Conservation (phyloP, 2,797 vertebrate species). For the Acanthis flammea region DNA sequence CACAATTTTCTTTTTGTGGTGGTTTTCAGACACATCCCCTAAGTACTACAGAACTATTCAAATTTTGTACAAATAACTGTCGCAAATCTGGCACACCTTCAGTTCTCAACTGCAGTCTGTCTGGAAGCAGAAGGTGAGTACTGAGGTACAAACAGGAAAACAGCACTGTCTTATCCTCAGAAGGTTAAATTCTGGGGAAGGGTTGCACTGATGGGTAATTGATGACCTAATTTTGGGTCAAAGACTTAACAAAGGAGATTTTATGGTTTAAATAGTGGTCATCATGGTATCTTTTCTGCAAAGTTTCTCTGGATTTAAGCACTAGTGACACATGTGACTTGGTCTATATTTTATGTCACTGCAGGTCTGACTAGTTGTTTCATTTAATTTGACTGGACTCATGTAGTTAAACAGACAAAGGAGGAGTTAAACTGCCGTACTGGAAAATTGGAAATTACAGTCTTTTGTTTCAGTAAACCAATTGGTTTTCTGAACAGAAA, state of each 20-base stretch:
- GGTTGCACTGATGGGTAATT: not conserved
- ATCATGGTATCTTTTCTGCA: not conserved
- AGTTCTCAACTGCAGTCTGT: not conserved
- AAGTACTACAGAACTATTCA: not conserved
- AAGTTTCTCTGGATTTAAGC: not conserved
- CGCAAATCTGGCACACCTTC: not conserved
- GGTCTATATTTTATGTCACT: not conserved
- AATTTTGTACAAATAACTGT: not conserved
- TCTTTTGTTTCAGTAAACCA: constrained; percentile 67
- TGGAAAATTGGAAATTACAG: constrained; percentile 49
- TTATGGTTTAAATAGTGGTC: not conserved
- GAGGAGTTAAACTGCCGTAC: constrained; percentile 25
- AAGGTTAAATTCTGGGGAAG: not conserved
- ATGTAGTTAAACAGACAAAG: constrained; percentile 11
- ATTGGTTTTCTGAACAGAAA: constrained; percentile 58
- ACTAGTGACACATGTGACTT: not conserved
- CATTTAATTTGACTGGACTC: constrained; percentile 19
- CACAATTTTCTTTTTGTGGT: not conserved
- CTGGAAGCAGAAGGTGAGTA: not conserved
- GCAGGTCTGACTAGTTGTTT: constrained; percentile 9
- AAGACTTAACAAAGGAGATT: not conserved
- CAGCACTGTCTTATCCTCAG: not conserved
- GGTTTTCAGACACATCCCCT: not conserved
- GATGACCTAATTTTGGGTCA: not conserved
- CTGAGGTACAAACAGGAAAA: not conserved